A percentile compares a stretch with the other conserved stretches of the same genome.
Conservation (phyloP, 1,140 invertebrate species). For the Tenebrio molitor region DNA sequence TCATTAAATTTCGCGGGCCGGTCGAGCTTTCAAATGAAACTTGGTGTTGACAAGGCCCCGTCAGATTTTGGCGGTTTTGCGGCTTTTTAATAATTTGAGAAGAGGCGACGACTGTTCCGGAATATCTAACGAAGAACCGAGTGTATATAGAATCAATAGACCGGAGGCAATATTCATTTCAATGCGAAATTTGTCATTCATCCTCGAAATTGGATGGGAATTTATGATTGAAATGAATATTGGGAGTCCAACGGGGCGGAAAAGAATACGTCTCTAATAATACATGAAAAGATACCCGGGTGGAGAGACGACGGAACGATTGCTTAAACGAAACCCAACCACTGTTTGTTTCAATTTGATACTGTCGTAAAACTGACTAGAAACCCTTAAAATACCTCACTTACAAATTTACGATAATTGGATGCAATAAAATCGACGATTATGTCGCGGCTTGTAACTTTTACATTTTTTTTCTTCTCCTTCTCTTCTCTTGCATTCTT, state of each 20-base stretch:
- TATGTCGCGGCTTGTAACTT: slow-evolving; percentile 54
- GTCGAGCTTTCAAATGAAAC: not conserved
- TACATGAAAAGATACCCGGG: slow-evolving; percentile 52
- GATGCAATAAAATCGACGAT: slow-evolving; percentile 59
- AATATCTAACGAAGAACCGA: slow-evolving; percentile 37
- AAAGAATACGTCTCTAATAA: slow-evolving; percentile 60
- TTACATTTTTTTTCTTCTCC: slow-evolving; percentile 55
- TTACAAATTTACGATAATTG: slow-evolving; percentile 60
- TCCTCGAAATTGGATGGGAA: slow-evolving; percentile 65
- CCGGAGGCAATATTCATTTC: slow-evolving; percentile 64
- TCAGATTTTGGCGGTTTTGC: slow-evolving; percentile 11
- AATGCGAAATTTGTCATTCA: slow-evolving; percentile 66
- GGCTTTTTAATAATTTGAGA: slow-evolving; percentile 30
- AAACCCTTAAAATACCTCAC: slow-evolving; percentile 58
- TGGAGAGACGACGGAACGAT: slow-evolving; percentile 21
- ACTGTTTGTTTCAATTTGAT: slow-evolving; percentile 54
- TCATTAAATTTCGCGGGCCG: not conserved
- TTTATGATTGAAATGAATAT: slow-evolving; percentile 66
- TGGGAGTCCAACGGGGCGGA: slow-evolving; percentile 55
- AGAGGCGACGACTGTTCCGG: slow-evolving; percentile 23
- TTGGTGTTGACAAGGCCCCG: not conserved
- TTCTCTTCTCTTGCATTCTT: slow-evolving; percentile 52
- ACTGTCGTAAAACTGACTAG: slow-evolving; percentile 57
- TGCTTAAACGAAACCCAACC: slow-evolving; percentile 50
- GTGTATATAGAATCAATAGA: slow-evolving; percentile 59